These are phyloP conservation scores for Tortrix viridana DNA, from an alignment of 2,888 invertebrate species.

Conservation along the genomic window DNA sequence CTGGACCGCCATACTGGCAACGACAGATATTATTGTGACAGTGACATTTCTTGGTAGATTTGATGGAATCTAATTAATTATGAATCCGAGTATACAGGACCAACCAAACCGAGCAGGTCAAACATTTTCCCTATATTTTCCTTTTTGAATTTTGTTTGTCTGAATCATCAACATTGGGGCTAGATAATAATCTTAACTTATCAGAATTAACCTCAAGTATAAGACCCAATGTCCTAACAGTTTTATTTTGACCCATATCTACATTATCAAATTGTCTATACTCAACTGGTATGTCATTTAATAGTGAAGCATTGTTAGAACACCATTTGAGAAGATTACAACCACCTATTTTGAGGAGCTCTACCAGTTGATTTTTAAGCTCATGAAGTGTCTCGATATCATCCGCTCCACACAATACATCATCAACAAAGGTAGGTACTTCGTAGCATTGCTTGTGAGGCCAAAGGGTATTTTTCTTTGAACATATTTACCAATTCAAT, in stretches of 20 bases:
- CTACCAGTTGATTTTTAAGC: neutral
- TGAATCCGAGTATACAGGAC: too few species aligned
- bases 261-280: constrained; percentile 26
- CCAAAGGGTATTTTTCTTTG: constrained; percentile 30
- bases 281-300: constrained; percentile 26
- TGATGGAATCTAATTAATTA: too few species aligned
- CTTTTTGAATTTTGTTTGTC: constrained; percentile 35
- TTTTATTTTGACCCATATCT: constrained; percentile 28
- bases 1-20: too few species aligned
- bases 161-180: constrained; percentile 8
- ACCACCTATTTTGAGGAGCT: neutral
- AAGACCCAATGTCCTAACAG: constrained; percentile 36
- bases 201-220: constrained; percentile 25
- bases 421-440: constrained; percentile 1
- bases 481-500: constrained; percentile 28
- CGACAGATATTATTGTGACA: too few species aligned
- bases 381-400: constrained; percentile 2
- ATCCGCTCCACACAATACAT: neutral
- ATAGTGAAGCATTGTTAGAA: neutral
- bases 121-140: constrained; percentile 40
- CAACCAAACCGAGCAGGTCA: constrained; percentile 41
- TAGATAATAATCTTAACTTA: constrained; percentile 21
- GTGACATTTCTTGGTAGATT: too few species aligned
- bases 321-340: constrained; percentile 13
- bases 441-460: constrained; percentile 24